A percentile compares a stretch with the other conserved stretches of the same genome.
These are phyloP conservation scores for Aphelenchoides fujianensis DNA, from an alignment of 1,140 invertebrate species.

Conservation along the genomic window DNA sequence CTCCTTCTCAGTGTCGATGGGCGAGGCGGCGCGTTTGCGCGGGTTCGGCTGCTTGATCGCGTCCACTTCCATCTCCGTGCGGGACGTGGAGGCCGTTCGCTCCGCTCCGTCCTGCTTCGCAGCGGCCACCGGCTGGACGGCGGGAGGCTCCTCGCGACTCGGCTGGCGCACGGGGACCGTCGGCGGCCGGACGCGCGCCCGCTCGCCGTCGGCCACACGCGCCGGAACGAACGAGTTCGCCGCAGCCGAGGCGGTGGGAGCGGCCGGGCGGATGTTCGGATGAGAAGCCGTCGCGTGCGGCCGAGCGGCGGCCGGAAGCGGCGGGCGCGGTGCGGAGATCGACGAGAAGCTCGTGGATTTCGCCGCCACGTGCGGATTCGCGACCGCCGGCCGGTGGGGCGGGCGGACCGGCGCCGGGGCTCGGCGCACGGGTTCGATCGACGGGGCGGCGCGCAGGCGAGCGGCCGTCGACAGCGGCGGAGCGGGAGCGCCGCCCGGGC, in stretches of 20 bases:
- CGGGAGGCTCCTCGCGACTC: too few relatives aligned
- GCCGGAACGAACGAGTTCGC: too few relatives aligned
- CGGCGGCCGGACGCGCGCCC: not conserved
- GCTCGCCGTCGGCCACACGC: not conserved
- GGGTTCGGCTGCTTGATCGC: not conserved
- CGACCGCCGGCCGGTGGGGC: not conserved
- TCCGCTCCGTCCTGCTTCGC: too few relatives aligned
- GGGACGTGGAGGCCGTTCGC: not conserved
- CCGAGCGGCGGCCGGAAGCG: not conserved
- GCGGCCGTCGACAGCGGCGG: not conserved
- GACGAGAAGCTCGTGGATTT: conserved; percentile 6
- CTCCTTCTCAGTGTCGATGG: not conserved
- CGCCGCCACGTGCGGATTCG: not conserved
- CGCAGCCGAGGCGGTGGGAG: too few relatives aligned
- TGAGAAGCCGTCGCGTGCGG: too few relatives aligned
- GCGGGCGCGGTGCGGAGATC: not conserved
- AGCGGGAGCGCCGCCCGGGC: not conserved
- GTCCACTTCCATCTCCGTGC: not conserved
- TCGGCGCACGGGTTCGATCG: not conserved
- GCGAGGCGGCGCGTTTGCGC: not conserved
- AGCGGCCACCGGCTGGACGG: too few relatives aligned
- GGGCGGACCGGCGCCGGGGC: not conserved
- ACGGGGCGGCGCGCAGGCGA: not conserved
- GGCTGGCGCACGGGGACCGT: not conserved
- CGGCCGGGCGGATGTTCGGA: too few relatives aligned